Conservation (phyloP, 2,888 invertebrate genomes). For the Eupithecia centaureata region DNA sequence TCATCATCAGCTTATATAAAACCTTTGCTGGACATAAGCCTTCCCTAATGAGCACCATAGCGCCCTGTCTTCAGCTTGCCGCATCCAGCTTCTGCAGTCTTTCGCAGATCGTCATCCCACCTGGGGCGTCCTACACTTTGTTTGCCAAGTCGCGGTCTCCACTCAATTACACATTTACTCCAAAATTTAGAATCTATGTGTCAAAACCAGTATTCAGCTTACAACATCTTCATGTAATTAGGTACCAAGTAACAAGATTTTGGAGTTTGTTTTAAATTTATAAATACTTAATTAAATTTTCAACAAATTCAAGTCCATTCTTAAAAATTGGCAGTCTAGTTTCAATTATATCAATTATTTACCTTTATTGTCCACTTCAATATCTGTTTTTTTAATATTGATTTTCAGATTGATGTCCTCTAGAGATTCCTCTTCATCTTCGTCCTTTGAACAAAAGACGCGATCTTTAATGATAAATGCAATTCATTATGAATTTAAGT, state of each 20-base stretch:
- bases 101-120: no score
- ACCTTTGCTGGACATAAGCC: no score
- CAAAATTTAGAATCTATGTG: background rate
- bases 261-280: background rate
- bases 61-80: no score
- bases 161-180: no score
- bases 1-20: no score
- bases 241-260: background rate
- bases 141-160: no score
- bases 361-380: slow-evolving; percentile 63
- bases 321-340: background rate
- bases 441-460: slow-evolving; percentile 57
- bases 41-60: no score
- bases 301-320: no score
- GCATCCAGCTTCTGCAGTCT: no score
- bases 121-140: no score
- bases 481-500: no score
- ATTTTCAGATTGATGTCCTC: slow-evolving; percentile 56
- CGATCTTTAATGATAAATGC: background rate
- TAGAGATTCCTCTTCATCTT: slow-evolving; percentile 73
- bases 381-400: slow-evolving; percentile 54
- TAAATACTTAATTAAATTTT: no score
- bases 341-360: slow-evolving; percentile 23
- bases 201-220: background rate
- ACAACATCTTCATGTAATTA: background rate